Conservation (phyloP, 2,797 vertebrate species). For the Spheniscus humboldti region DNA sequence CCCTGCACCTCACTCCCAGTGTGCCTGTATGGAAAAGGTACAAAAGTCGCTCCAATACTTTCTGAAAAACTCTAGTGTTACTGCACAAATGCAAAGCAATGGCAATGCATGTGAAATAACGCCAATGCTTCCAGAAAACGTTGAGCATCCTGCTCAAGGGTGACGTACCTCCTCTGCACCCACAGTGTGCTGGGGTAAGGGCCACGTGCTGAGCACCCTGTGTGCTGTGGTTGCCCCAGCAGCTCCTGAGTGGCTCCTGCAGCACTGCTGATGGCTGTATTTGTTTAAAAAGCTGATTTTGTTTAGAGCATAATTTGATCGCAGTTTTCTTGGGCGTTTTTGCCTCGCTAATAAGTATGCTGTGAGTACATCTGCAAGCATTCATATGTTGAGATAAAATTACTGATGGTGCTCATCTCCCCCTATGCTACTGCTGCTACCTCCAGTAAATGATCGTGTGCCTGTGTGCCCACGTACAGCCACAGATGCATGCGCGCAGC, state of each 20-base stretch:
- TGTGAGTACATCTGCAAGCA: not conserved
- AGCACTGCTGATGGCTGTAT: not conserved
- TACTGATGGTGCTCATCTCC: not conserved
- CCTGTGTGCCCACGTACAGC: not conserved
- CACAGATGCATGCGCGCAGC: not conserved
- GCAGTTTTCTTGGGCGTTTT: not conserved
- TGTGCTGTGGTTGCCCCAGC: accelerated
- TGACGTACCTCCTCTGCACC: not conserved
- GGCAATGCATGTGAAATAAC: not conserved
- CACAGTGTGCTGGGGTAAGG: not conserved
- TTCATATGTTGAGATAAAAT: not conserved
- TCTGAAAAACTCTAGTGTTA: not conserved
- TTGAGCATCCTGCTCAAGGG: not conserved
- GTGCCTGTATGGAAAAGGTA: not conserved
- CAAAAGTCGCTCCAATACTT: not conserved
- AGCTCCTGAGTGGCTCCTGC: not conserved
- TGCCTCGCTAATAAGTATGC: not conserved
- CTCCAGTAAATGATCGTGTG: not conserved
- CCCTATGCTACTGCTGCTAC: not conserved
- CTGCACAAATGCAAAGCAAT: not conserved
- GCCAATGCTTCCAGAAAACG: not conserved
- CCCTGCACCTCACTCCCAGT: not conserved
- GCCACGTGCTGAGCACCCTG: not conserved
- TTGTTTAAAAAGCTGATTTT: not conserved
- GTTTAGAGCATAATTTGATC: not conserved